Percentiles rank a stretch among this genome's conserved stretches.
phyloP scores from a whole-genome alignment of 1,140 invertebrate genomes.

The Drosophila nasuta region DNA sequence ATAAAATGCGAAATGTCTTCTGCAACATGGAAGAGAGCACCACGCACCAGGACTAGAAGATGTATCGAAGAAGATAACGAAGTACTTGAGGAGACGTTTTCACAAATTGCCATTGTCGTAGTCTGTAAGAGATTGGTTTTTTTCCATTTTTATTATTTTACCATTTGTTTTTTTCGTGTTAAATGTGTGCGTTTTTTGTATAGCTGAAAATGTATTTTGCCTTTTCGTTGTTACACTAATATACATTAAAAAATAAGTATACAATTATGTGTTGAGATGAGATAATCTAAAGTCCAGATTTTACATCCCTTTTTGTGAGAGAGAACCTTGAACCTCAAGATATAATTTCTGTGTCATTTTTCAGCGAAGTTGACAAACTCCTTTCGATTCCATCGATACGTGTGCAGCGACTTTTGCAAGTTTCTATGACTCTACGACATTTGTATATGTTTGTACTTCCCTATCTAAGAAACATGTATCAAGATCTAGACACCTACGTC shows the following conservation, averaged over 20 bases:
- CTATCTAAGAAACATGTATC: constrained; percentile 44
- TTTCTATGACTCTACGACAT: constrained; percentile 12
- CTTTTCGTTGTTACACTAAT: constrained; percentile 68
- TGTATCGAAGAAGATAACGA: background rate
- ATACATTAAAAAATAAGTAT: constrained; percentile 36
- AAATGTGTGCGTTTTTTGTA: constrained; percentile 55
- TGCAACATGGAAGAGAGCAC: constrained; percentile 75
- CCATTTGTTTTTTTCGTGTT: constrained; percentile 57
- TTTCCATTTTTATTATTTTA: constrained; percentile 18
- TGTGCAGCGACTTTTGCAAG: background rate
- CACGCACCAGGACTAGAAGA: constrained; percentile 71
- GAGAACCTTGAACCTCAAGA: constrained; percentile 28
- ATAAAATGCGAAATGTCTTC: constrained; percentile 83
- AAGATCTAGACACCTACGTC: constrained; percentile 70
- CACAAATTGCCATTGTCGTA: constrained; percentile 64
- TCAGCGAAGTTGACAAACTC: constrained; percentile 53
- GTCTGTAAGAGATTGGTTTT: constrained; percentile 38
- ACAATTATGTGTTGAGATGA: background rate
- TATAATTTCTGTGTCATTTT: constrained; percentile 8
- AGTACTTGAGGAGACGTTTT: constrained; percentile 13
- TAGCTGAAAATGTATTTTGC: constrained; percentile 59
- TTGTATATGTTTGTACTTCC: constrained; percentile 35
- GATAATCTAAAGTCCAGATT: background rate
- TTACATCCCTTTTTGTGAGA: constrained; percentile 2
- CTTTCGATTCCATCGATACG: constrained; percentile 39